phyloP scores from a whole-genome alignment of 2,888 invertebrate species.

The Gari tellinella region DNA sequence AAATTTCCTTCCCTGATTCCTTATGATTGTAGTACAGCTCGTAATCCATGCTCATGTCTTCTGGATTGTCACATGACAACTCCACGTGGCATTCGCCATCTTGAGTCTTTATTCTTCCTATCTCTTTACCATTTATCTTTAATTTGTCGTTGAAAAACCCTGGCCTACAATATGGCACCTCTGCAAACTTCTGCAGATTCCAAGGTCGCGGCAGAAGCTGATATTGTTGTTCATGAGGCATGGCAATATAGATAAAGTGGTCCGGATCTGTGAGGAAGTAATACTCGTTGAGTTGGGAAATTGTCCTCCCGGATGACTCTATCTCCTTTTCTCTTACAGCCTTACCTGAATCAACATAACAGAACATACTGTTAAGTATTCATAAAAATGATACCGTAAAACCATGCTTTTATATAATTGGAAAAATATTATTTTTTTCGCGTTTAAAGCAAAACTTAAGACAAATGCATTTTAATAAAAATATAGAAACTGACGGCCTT shows the following conservation, averaged over 20 bases:
- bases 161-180: conserved; percentile 39
- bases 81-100: conserved; percentile 46
- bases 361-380: too few relatives aligned
- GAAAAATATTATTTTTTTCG: too few relatives aligned
- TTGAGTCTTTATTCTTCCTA: conserved; percentile 19
- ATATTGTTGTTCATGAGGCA: conserved; percentile 32
- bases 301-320: conserved; percentile 19
- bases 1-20: conserved; percentile 55
- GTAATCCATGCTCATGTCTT: conserved; percentile 43
- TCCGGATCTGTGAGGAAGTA: conserved; percentile 56
- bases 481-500: too few relatives aligned
- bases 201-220: conserved; percentile 47
- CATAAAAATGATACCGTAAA: too few relatives aligned
- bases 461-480: too few relatives aligned
- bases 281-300: conserved; percentile 44
- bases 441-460: too few relatives aligned
- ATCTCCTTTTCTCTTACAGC: conserved; percentile 45
- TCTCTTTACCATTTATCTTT: conserved; percentile 34
- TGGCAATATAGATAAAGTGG: conserved; percentile 37
- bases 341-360: conserved; percentile 35
- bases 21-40: conserved; percentile 60
- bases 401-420: too few relatives aligned
- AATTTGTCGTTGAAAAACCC: conserved; percentile 37
- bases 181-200: conserved; percentile 42
- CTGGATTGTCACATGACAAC: conserved; percentile 25